phyloP scores from a whole-genome alignment of 2,797 vertebrate genomes.

The Gallinago nigripennis region DNA sequence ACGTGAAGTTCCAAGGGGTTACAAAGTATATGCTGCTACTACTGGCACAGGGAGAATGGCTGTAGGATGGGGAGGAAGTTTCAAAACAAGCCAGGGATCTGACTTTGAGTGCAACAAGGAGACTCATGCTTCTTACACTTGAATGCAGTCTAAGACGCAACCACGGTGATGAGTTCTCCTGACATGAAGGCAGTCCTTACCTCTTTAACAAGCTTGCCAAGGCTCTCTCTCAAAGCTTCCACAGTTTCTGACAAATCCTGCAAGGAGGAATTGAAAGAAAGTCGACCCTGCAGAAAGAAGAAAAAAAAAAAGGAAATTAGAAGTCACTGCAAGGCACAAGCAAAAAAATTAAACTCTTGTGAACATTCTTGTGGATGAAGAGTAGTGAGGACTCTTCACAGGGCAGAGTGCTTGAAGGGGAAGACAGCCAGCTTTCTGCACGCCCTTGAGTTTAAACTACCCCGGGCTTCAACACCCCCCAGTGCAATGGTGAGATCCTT shows the following conservation, averaged over 20 bases:
- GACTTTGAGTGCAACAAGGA: neutral
- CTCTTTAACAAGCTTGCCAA: conserved; percentile 87
- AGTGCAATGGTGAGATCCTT: neutral
- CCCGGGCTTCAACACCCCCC: neutral
- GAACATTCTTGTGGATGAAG: neutral
- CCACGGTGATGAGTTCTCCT: too few species aligned
- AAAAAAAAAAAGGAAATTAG: conserved; percentile 3
- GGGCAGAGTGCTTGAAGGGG: neutral
- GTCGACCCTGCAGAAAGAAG: conserved; percentile 75
- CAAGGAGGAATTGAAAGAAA: conserved; percentile 78
- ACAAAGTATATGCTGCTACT: neutral
- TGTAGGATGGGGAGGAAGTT: neutral
- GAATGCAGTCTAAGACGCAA: neutral
- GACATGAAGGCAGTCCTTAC: conserved; percentile 68
- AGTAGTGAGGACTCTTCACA: neutral
- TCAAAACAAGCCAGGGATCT: neutral
- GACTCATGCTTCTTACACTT: neutral
- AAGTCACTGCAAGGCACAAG: conserved; percentile 15
- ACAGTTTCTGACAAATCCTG: conserved; percentile 80
- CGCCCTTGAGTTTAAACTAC: neutral
- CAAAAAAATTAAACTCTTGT: conserved; percentile 6
- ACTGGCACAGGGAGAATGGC: neutral
- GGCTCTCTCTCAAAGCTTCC: conserved; percentile 81
- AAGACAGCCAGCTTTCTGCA: neutral
- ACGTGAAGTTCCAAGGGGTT: neutral